Evolutionary conservation across 2,113 vertebrate species (phyloP).

Genomic region (Psittacula cyanocephala): DNA sequence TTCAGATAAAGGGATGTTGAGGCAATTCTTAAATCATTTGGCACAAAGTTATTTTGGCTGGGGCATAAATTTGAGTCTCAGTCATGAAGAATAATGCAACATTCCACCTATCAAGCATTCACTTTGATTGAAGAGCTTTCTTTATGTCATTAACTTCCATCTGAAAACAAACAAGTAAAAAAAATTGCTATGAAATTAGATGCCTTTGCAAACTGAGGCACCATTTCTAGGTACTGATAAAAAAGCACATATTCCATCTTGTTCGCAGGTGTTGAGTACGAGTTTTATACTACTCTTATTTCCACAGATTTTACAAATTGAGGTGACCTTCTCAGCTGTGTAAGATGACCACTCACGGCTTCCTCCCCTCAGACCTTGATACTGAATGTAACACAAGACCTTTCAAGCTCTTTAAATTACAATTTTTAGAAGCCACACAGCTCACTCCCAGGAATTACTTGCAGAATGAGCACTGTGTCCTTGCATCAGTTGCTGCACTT

Average conservation of each 20-base stretch:
- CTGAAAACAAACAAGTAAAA: slow-evolving; percentile 63
- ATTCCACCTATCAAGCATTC: slow-evolving; percentile 74
- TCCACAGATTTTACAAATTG: not conserved
- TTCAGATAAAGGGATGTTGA: slow-evolving; percentile 74
- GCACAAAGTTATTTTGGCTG: slow-evolving; percentile 92
- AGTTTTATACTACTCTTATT: not conserved
- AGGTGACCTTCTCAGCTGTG: not conserved
- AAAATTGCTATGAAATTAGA: not conserved
- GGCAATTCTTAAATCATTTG: slow-evolving; percentile 88
- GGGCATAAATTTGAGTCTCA: slow-evolving; percentile 78
- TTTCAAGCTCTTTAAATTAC: not conserved
- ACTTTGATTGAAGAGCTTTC: slow-evolving; percentile 94
- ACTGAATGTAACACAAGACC: not conserved
- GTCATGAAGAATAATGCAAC: slow-evolving; percentile 74
- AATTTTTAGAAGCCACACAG: not conserved
- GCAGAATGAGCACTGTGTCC: not conserved
- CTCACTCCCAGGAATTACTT: not conserved
- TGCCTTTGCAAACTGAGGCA: not conserved
- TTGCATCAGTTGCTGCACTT: not conserved
- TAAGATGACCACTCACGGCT: not conserved
- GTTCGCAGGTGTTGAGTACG: fast-evolving
- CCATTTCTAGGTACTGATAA: not conserved
- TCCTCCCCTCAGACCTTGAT: not conserved
- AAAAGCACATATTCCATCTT: not conserved
- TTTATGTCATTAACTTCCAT: slow-evolving; percentile 98